Base-by-base conservation (phyloP, 2,113 vertebrate genomes). In the Charina bottae region DNA sequence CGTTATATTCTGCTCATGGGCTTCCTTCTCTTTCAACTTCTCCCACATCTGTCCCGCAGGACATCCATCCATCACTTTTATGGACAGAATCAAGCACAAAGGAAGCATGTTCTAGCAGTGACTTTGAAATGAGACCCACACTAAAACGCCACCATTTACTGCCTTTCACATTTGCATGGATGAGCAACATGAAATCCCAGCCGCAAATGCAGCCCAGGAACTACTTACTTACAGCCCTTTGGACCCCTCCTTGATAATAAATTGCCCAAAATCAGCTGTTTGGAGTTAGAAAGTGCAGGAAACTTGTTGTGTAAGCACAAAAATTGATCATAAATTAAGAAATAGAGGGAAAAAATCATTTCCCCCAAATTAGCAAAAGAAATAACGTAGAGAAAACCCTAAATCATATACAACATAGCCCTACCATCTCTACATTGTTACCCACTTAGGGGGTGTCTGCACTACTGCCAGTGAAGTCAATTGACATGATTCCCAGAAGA, bases 11-110 rank as follows among this genome's bases (percentile, higher is more conserved):
- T 15, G 19, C 23, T 13, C n/a, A 15, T 2, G 1, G 46, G 62
- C 87, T 33, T 90, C 54, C 95, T 89, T 83, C 54, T 90, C 62
- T 2, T 72, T 56, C 86, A 24, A 64, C 42, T 60, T 60, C 88
- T 17, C 85, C 72, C 28, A 17, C 0, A 0, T 46, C 26, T 54
- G 46, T 62, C 28, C 11, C 88, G 28, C 0, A 33, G 28, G 42
- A 54, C 62, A 68, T 23, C 62, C 7, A n/a, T 23, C 55, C n/a
- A 59, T 87, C n/a, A 37, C 33, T 56, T 58, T 58, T 33, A 56
- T 33, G 54, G 85, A 33, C 85, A 24, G 85, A 33, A 33, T 33
- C 28, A 33, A 86, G 53, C 28, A 15, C 28, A 13, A 86, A 11
- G 21, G 19, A 37, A 21, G 55, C n/a, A 37, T 9, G 87, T 15